Evolutionary conservation across 2,797 vertebrate species (phyloP).

Genomic region (Acrocephalus scirpaceus): DNA sequence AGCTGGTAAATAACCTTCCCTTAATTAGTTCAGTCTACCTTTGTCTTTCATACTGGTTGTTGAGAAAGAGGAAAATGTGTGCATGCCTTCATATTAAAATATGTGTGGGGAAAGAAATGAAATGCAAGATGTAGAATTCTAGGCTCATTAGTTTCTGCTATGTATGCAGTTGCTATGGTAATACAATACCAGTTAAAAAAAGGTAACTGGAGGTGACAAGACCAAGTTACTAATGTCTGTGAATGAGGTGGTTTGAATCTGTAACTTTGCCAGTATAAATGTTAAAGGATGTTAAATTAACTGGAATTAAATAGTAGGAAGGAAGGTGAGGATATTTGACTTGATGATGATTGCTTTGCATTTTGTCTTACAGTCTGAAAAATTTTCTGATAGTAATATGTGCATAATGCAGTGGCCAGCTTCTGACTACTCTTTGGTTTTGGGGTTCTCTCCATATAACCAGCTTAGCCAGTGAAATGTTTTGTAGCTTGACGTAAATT

Average conservation of each 20-base stretch:
- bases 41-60: neutral
- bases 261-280: neutral
- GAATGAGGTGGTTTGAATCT: neutral
- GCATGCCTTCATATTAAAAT: neutral
- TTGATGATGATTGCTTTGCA: neutral
- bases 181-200: neutral
- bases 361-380: neutral
- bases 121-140: neutral
- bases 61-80: neutral
- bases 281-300: neutral
- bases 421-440: neutral
- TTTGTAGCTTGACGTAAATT: neutral
- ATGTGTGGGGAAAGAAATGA: neutral
- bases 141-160: neutral
- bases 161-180: slow-evolving; percentile 1
- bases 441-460: neutral
- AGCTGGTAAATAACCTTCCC: neutral
- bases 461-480: neutral
- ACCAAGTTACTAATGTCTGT: neutral
- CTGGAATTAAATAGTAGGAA: neutral
- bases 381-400: neutral
- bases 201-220: neutral
- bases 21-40: neutral
- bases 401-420: neutral
- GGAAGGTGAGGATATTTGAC: neutral